These are phyloP conservation scores for Apamea crenata DNA, from an alignment of 2,888 invertebrate species.

Conservation along the genomic window DNA sequence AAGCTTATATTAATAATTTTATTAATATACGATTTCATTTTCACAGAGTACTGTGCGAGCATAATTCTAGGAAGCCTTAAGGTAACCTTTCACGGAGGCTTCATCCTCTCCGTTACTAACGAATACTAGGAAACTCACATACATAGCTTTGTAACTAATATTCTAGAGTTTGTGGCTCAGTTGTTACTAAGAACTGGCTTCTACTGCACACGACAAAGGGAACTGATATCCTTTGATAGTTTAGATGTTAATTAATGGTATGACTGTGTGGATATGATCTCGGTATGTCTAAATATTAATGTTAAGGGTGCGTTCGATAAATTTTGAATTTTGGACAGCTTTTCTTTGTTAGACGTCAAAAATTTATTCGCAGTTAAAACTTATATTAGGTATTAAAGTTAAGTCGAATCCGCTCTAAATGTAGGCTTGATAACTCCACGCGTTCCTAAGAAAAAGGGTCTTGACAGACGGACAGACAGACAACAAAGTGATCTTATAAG, in stretches of 20 bases:
- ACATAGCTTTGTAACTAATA: constrained; percentile 15
- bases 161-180: constrained; percentile 8
- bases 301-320: neutral
- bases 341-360: neutral
- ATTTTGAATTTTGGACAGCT: neutral
- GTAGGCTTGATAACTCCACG: neutral
- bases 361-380: neutral
- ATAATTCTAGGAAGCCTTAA: neutral
- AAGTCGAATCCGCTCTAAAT: neutral
- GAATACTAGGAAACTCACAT: neutral
- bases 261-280: neutral
- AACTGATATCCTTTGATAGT: constrained; percentile 1
- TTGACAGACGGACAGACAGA: no score
- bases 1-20: neutral
- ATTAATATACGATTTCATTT: no score
- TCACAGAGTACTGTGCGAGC: neutral
- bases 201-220: neutral
- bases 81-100: neutral
- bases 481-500: no score
- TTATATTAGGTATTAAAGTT: neutral
- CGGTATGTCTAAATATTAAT: neutral
- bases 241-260: neutral
- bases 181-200: neutral
- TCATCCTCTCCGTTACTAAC: constrained; percentile 7
- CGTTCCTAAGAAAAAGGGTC: no score